A percentile compares a stretch with the other conserved stretches of the same genome.
phyloP scores from a whole-genome alignment of 2,797 vertebrate genomes.

The Falco novaeseelandiae region DNA sequence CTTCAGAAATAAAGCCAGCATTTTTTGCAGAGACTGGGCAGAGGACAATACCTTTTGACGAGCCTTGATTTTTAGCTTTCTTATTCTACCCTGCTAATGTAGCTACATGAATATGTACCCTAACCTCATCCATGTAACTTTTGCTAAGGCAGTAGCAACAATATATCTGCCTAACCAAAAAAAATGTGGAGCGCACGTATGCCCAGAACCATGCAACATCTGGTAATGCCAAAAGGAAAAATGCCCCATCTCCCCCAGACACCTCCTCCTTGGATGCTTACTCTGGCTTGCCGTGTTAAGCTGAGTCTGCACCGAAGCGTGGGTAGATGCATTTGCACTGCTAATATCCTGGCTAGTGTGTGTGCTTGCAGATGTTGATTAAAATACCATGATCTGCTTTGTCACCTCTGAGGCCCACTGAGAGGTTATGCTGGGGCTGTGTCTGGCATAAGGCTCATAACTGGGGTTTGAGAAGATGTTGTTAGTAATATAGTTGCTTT shows the following conservation, averaged over 20 bases:
- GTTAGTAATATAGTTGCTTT: background rate
- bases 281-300: background rate
- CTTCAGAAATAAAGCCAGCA: background rate
- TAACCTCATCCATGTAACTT: background rate
- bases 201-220: background rate
- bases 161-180: background rate
- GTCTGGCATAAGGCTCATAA: background rate
- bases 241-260: rapidly evolving
- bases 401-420: rapidly evolving
- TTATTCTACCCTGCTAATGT: background rate
- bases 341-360: background rate
- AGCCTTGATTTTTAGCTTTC: background rate
- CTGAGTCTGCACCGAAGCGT: background rate
- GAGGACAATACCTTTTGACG: background rate
- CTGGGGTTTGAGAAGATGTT: background rate
- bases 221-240: background rate
- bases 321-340: background rate
- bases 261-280: background rate
- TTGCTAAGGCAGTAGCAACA: background rate
- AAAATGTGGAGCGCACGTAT: rapidly evolving
- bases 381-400: background rate
- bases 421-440: background rate
- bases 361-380: background rate
- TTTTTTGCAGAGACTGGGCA: background rate
- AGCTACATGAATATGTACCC: background rate